Evolutionary conservation across 2,113 vertebrate genomes (phyloP).

Genomic region (Puffinus mauretanicus): DNA sequence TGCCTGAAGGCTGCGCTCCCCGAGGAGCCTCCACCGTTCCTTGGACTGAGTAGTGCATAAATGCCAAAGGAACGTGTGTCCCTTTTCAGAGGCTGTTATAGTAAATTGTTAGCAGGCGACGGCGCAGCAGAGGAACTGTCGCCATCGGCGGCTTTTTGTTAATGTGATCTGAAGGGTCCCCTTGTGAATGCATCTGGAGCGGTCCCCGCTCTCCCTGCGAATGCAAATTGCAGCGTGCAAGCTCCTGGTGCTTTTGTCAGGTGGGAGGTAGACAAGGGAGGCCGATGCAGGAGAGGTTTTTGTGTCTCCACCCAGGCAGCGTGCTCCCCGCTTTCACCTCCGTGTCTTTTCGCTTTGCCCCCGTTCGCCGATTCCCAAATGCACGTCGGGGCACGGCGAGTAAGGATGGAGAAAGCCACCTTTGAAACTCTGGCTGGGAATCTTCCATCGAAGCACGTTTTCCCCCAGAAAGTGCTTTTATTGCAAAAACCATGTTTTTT

Average conservation of each 20-base stretch:
- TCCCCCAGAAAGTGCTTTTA: not conserved
- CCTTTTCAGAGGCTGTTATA: not conserved
- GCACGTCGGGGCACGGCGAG: rapidly evolving
- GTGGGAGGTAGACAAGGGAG: not conserved
- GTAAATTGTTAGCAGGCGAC: not conserved
- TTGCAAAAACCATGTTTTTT: not conserved
- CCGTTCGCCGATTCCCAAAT: rapidly evolving
- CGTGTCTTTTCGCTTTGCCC: not conserved
- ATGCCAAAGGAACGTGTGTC: rapidly evolving
- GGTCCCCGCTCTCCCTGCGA: not conserved
- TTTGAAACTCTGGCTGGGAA: not conserved
- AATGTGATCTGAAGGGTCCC: not conserved
- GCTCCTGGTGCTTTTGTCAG: not conserved
- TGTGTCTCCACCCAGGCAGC: rapidly evolving
- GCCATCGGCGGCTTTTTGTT: not conserved
- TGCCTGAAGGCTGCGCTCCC: not conserved
- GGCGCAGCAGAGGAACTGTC: not conserved
- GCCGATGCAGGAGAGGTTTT: rapidly evolving
- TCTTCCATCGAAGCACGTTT: not conserved
- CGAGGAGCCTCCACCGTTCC: not conserved
- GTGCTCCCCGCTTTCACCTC: not conserved
- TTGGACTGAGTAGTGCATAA: not conserved
- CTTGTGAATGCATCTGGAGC: not conserved
- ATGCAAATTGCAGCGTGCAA: not conserved
- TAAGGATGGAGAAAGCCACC: not conserved